These are phyloP conservation scores for Rhabdomys pumilio DNA, from an alignment of 2,797 vertebrate species.

Conservation along the genomic window DNA sequence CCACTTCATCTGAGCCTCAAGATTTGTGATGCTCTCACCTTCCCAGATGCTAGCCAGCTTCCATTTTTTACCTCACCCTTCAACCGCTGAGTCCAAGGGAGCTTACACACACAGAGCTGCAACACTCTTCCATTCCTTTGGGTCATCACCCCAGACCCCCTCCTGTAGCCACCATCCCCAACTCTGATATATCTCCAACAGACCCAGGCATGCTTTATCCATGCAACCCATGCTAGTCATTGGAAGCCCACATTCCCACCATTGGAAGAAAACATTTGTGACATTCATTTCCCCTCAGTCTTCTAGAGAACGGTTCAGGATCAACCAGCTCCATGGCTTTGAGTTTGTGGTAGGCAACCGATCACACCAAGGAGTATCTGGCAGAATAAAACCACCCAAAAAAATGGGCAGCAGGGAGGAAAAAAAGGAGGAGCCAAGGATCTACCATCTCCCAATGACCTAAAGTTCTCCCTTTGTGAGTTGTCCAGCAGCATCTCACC, in stretches of 20 bases:
- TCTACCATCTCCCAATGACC: not conserved
- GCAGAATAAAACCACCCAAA: not conserved
- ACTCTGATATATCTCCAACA: not conserved
- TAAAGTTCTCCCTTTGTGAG: not conserved
- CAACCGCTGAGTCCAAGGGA: not conserved
- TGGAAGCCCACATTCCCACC: not conserved
- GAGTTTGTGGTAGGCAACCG: not conserved
- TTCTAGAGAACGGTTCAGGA: not conserved
- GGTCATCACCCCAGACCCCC: not conserved
- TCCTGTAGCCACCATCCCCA: not conserved
- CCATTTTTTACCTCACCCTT: not conserved
- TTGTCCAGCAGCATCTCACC: not conserved
- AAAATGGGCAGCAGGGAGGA: not conserved
- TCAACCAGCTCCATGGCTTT: not conserved
- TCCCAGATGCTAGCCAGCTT: not conserved
- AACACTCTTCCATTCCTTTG: not conserved
- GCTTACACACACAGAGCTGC: not conserved
- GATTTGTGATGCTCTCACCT: not conserved
- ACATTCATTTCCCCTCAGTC: not conserved
- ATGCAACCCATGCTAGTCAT: not conserved
- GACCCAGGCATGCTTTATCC: not conserved
- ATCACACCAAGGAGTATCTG: not conserved
- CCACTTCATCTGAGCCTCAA: not conserved
- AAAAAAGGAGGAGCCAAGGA: not conserved
- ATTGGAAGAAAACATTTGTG: not conserved